phyloP scores from a whole-genome alignment of 1,140 invertebrate genomes.

The Drosophila truncata region DNA sequence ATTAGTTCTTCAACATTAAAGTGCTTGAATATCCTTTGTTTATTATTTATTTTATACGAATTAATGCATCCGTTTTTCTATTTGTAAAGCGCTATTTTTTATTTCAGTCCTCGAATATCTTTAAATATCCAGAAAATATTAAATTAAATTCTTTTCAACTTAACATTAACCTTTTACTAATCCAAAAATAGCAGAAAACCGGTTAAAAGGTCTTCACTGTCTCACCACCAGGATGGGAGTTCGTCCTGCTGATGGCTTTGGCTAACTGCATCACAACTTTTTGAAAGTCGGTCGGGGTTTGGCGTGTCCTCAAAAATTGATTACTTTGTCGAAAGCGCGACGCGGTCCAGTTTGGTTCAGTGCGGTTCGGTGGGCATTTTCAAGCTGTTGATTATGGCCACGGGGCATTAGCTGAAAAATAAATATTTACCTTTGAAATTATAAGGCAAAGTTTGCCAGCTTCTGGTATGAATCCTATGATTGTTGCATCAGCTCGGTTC shows the following conservation, averaged over 20 bases:
- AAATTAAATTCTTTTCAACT: not conserved
- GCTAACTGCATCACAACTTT: conserved; percentile 58
- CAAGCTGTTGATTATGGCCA: conserved; percentile 82
- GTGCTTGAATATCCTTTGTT: not conserved
- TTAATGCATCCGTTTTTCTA: not conserved
- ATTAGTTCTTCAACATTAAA: too few relatives aligned
- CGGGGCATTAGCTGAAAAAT: conserved; percentile 75
- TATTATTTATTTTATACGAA: not conserved
- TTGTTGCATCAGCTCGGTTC: conserved; percentile 51
- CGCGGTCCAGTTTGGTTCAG: conserved; percentile 53
- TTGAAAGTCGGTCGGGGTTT: conserved; percentile 58
- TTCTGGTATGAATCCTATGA: conserved; percentile 45
- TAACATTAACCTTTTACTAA: not conserved
- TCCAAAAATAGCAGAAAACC: not conserved
- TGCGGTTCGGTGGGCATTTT: conserved; percentile 64
- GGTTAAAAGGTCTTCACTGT: not conserved
- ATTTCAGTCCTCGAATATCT: too few relatives aligned
- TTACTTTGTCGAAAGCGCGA: conserved; percentile 73
- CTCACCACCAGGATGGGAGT: not conserved
- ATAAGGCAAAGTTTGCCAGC: conserved; percentile 70
- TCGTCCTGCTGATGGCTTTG: conserved; percentile 31
- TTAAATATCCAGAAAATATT: not conserved
- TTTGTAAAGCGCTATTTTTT: too few relatives aligned
- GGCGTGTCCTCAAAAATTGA: conserved; percentile 71
- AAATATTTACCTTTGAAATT: conserved; percentile 84